Conservation (phyloP, 2,113 vertebrate genomes). For the Tragelaphus buxtoni region DNA sequence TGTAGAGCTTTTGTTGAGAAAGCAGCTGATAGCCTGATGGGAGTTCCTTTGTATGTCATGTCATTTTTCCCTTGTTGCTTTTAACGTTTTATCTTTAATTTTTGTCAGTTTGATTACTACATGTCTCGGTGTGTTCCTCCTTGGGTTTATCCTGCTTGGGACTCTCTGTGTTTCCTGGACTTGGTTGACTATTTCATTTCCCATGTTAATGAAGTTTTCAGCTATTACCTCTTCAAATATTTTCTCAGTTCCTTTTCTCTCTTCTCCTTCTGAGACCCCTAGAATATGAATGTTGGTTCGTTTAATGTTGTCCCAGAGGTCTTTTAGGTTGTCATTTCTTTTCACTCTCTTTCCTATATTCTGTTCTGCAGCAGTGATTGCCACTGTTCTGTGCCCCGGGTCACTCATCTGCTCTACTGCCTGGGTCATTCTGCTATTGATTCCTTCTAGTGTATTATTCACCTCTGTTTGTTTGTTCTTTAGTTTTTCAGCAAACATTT, state of each 20-base stretch:
- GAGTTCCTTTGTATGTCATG: not conserved
- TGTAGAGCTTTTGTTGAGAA: not conserved
- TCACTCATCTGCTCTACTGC: not conserved
- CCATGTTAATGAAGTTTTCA: not conserved
- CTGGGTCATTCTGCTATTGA: not conserved
- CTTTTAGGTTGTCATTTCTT: not conserved
- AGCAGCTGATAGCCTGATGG: not conserved
- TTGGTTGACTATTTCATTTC: not conserved
- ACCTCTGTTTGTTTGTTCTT: not conserved
- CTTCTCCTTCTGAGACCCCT: not conserved
- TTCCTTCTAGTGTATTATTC: not conserved
- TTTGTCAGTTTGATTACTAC: not conserved
- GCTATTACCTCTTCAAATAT: not conserved
- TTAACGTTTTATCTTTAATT: not conserved
- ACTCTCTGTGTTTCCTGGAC: not conserved
- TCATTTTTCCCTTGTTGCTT: not conserved
- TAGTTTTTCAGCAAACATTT: not conserved
- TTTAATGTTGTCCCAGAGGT: not conserved
- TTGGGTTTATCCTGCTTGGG: not conserved
- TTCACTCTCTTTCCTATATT: not conserved
- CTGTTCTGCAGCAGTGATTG: not conserved
- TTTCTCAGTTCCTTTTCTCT: not conserved
- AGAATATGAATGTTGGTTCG: rapidly evolving
- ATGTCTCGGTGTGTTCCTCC: not conserved
- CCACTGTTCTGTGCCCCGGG: rapidly evolving